Conservation (phyloP, 2,797 vertebrate species). For the Momotus momota region DNA sequence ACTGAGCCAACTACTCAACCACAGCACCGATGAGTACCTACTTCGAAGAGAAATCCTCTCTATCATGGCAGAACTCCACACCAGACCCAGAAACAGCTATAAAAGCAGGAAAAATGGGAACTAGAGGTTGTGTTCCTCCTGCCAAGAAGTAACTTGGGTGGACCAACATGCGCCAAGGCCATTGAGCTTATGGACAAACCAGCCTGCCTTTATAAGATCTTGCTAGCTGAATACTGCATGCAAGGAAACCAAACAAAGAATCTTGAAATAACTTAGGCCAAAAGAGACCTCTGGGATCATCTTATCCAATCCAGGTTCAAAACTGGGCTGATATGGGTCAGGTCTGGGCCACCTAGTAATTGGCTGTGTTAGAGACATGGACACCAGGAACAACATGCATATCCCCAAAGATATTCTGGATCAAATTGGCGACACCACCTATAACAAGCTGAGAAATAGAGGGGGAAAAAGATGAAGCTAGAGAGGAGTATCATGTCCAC, state of each 20-base stretch:
- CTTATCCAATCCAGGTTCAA: neutral
- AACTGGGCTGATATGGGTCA: neutral
- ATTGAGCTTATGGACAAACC: neutral
- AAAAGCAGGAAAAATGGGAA: slow-evolving; percentile 23
- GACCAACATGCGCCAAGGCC: neutral
- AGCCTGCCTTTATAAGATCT: neutral
- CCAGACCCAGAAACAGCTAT: neutral
- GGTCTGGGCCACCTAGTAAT: neutral
- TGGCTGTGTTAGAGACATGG: neutral
- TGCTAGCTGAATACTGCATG: neutral
- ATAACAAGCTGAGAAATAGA: neutral
- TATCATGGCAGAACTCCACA: neutral
- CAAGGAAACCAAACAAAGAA: neutral
- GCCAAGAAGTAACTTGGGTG: neutral
- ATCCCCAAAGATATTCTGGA: neutral
- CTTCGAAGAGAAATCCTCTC: neutral
- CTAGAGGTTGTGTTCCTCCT: neutral
- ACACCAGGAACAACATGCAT: neutral
- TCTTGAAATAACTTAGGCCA: neutral
- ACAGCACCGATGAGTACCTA: slow-evolving; percentile 10
- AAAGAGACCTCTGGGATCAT: neutral
- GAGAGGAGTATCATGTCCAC: neutral
- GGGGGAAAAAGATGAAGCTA: neutral
- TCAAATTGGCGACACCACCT: neutral
- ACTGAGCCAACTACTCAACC: neutral